Conservation (phyloP, 2,113 vertebrate genomes). For the Chamaea fasciata region DNA sequence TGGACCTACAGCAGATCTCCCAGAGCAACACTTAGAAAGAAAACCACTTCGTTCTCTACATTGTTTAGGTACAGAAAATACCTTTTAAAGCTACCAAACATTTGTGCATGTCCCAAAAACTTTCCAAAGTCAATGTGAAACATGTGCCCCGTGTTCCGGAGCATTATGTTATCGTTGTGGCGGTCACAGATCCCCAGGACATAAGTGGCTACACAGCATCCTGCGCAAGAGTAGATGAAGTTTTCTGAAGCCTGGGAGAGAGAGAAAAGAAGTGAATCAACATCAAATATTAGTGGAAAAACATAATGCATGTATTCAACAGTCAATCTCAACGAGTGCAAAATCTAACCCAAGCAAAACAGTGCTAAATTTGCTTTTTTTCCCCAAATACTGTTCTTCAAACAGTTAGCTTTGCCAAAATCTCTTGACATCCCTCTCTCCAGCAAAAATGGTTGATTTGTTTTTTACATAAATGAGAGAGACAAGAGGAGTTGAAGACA, state of each 20-base stretch:
- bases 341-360: neutral
- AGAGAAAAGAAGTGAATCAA: neutral
- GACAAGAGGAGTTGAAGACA: neutral
- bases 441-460: fast-evolving
- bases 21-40: neutral
- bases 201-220: conserved; percentile 97
- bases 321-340: neutral
- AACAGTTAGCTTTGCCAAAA: neutral
- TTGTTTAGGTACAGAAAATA: conserved; percentile 47
- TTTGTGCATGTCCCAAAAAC: conserved; percentile 96
- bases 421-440: neutral
- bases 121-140: conserved; percentile 99
- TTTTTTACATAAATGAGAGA: neutral
- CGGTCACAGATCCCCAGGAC: conserved; percentile 96
- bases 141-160: conserved; percentile 95
- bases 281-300: neutral
- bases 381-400: neutral
- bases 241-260: conserved; percentile 89
- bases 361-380: neutral
- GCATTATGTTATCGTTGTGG: conserved; percentile 99
- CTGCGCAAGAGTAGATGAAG: conserved; percentile 98
- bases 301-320: neutral
- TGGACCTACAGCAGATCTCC: neutral
- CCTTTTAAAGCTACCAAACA: conserved; percentile 99
- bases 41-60: neutral